These are phyloP conservation scores for Yponomeuta malinellus DNA, from an alignment of 2,888 invertebrate genomes.

Conservation along the genomic window DNA sequence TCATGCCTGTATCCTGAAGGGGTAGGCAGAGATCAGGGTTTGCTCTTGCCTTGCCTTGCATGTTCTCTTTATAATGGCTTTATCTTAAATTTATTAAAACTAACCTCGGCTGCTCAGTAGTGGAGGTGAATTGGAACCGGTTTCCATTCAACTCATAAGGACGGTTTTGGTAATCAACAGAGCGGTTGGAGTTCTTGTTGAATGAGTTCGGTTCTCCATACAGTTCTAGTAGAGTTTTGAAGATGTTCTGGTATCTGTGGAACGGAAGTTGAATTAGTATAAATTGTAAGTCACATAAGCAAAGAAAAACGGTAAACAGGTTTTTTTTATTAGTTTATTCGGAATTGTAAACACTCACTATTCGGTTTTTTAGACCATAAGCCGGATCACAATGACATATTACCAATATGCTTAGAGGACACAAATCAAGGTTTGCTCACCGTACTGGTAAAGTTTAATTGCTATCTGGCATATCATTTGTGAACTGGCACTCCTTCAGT, in stretches of 20 bases:
- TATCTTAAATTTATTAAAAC: neutral
- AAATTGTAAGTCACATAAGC: neutral
- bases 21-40: no score
- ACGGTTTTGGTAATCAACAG: slow-evolving; percentile 32
- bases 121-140: slow-evolving; percentile 29
- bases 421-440: no score
- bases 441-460: no score
- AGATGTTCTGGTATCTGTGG: slow-evolving; percentile 78
- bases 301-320: neutral
- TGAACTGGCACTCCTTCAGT: no score
- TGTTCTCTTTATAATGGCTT: neutral
- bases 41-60: no score
- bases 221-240: slow-evolving; percentile 77
- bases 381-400: no score
- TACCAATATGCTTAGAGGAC: no score
- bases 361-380: no score
- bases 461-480: no score
- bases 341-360: no score
- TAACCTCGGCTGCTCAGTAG: slow-evolving; percentile 41
- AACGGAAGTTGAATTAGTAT: neutral
- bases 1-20: no score
- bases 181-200: slow-evolving; percentile 47
- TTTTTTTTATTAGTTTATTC: no score
- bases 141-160: slow-evolving; percentile 39
- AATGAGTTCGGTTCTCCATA: slow-evolving; percentile 67